phyloP scores from a whole-genome alignment of 2,797 vertebrate genomes.

The Simalia tracyae region DNA sequence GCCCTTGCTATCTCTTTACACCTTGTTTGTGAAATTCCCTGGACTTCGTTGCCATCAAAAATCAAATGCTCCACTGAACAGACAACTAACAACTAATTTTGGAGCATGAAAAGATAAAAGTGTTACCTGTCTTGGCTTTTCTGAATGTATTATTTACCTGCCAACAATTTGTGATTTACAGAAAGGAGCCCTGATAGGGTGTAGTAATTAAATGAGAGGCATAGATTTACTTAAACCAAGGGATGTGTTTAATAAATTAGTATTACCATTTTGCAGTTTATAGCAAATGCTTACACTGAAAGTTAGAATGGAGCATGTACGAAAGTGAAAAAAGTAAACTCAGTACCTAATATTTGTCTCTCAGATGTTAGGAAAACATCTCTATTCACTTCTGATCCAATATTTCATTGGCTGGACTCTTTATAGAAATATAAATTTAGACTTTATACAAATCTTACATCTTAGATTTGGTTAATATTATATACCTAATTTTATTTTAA shows the following conservation, averaged over 20 bases:
- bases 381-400: slow-evolving; percentile 49
- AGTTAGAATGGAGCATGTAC: slow-evolving; percentile 25
- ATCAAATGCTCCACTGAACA: not conserved
- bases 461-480: slow-evolving; percentile 53
- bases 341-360: slow-evolving; percentile 46
- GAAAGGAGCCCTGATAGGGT: not conserved
- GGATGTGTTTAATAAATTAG: not conserved
- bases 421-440: slow-evolving; percentile 24
- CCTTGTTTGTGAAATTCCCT: not conserved
- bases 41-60: not conserved
- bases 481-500: slow-evolving; percentile 41
- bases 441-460: slow-evolving; percentile 29
- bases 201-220: not conserved
- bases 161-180: not conserved
- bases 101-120: not conserved
- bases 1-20: too few species aligned
- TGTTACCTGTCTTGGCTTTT: not conserved
- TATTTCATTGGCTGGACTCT: slow-evolving; percentile 69
- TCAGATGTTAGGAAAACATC: slow-evolving; percentile 49
- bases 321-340: slow-evolving; percentile 50
- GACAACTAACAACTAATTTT: not conserved
- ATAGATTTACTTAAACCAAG: not conserved
- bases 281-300: not conserved
- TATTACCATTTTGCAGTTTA: slow-evolving; percentile 2
- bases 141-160: not conserved